phyloP scores from a whole-genome alignment of 2,797 vertebrate species.

The Hyperoplus immaculatus region DNA sequence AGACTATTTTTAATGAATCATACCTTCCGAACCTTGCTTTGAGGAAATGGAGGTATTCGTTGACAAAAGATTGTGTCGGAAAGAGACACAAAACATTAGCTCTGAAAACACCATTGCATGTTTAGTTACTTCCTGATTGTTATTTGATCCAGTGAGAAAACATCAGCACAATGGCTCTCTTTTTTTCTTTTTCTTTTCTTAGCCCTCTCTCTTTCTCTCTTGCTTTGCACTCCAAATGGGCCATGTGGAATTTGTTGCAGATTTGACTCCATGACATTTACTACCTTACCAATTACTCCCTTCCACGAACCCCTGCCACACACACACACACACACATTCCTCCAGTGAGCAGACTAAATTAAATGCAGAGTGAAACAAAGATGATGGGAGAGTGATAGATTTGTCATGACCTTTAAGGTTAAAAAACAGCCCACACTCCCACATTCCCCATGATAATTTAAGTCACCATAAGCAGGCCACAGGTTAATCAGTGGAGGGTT shows the following conservation, averaged over 20 bases:
- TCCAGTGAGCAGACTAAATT: constrained; percentile 16
- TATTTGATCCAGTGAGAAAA: constrained; percentile 36
- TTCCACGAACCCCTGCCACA: constrained; percentile 7
- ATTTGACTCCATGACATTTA: constrained; percentile 38
- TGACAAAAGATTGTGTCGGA: constrained; percentile 43
- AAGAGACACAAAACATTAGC: constrained; percentile 19
- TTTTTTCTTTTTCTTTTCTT: not conserved
- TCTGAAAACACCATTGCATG: constrained; percentile 2
- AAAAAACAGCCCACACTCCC: constrained; percentile 14
- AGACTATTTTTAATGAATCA: constrained; percentile 40
- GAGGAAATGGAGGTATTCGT: constrained; percentile 16
- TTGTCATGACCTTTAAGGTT: constrained; percentile 55
- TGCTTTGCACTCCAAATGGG: constrained; percentile 32
- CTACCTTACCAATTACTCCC: constrained; percentile 14
- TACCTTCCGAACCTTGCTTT: constrained; percentile 36
- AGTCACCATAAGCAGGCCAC: constrained; percentile 1
- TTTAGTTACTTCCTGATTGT: constrained; percentile 35
- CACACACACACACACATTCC: constrained; percentile 10
- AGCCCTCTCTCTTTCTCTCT: constrained; percentile 2
- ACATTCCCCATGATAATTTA: constrained; percentile 9
- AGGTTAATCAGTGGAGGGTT: constrained; percentile 19
- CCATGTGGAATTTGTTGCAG: constrained; percentile 47
- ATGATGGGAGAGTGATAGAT: constrained; percentile 27
- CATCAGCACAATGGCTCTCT: constrained; percentile 12
- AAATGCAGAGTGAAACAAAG: constrained; percentile 32